Conservation (phyloP, 2,797 vertebrate species). For the Podargus strigoides region DNA sequence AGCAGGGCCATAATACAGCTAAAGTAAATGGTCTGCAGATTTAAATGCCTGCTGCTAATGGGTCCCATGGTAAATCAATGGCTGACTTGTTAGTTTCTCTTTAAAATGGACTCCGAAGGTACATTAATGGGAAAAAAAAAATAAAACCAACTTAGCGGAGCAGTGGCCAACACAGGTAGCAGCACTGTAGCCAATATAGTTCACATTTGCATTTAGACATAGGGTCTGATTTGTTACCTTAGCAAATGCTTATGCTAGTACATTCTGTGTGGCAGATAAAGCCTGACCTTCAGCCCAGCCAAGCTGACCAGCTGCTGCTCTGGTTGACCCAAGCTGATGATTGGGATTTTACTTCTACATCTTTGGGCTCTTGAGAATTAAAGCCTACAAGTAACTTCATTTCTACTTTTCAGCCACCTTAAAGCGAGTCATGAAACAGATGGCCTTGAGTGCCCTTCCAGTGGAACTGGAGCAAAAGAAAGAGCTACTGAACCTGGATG, state of each 20-base stretch:
- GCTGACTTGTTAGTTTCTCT: slow-evolving; percentile 41
- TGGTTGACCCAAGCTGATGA: not conserved
- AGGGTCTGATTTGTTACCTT: not conserved
- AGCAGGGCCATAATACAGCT: slow-evolving; percentile 10
- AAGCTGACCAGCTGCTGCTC: not conserved
- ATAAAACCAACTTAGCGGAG: not conserved
- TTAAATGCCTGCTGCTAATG: slow-evolving; percentile 33
- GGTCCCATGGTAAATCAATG: not conserved
- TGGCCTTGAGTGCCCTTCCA: not conserved
- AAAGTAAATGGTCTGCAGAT: slow-evolving; percentile 12
- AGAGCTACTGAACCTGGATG: not conserved
- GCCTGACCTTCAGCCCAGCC: not conserved
- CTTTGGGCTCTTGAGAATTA: not conserved
- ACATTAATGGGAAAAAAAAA: not conserved
- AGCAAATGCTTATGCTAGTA: not conserved
- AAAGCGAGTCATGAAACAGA: not conserved
- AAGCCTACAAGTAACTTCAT: not conserved
- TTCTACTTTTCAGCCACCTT: not conserved
- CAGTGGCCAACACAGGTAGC: not conserved
- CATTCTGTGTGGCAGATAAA: fast-evolving
- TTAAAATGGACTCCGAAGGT: not conserved
- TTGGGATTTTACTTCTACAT: not conserved
- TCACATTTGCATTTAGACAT: not conserved
- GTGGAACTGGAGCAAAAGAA: not conserved
- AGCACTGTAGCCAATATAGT: not conserved